Conservation (phyloP, 2,113 vertebrate species). For the Megatriorchis doriae region DNA sequence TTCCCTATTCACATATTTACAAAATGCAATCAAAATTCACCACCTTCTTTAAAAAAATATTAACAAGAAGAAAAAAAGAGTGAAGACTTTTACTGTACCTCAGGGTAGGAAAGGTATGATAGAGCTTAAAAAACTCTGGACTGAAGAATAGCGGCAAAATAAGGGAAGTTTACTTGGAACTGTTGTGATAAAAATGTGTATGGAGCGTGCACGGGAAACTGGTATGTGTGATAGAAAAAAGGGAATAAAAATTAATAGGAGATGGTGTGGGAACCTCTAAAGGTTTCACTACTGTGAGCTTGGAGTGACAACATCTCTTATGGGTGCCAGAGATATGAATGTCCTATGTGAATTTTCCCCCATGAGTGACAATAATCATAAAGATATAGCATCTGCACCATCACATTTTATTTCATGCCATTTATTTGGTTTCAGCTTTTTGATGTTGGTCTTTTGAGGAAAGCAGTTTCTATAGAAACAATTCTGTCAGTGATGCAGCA, state of each 20-base stretch:
- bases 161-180: not conserved
- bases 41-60: not conserved
- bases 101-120: not conserved
- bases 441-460: not conserved
- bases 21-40: not conserved
- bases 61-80: not conserved
- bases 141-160: not conserved
- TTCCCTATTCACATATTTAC: not conserved
- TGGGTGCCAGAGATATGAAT: not conserved
- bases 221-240: not conserved
- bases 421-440: conserved; percentile 8
- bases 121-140: not conserved
- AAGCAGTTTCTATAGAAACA: conserved; percentile 13
- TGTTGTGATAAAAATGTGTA: not conserved
- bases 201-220: not conserved
- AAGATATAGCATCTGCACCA: not conserved
- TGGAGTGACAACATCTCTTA: conserved; percentile 5
- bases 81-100: not conserved
- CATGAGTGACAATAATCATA: not conserved
- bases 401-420: not conserved
- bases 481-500: not conserved
- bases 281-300: not conserved
- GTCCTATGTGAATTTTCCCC: not conserved
- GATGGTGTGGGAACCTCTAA: not conserved
- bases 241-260: not conserved